Conservation (phyloP, 2,888 invertebrate species). For the Melolontha melolontha region DNA sequence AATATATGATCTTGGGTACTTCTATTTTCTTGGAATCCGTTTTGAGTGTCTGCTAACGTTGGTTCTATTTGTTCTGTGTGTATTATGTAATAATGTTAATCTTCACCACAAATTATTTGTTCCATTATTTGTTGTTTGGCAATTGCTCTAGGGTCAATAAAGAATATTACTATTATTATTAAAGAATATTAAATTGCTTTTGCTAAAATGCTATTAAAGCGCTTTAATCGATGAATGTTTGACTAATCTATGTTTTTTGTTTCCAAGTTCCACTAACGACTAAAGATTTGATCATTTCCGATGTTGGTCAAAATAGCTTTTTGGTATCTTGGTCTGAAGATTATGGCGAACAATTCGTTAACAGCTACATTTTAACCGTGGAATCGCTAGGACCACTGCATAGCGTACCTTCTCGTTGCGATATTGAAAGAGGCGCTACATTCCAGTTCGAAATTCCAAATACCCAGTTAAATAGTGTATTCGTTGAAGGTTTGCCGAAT, state of each 20-base stretch:
- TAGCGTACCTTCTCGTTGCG: conserved; percentile 19
- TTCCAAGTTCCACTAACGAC: conserved; percentile 24
- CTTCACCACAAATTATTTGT: too few species aligned
- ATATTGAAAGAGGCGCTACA: background rate
- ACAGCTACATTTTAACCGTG: conserved; percentile 10
- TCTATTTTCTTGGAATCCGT: too few species aligned
- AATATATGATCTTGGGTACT: too few species aligned
- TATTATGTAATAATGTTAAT: too few species aligned
- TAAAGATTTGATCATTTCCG: conserved; percentile 25
- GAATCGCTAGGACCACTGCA: conserved; percentile 26
- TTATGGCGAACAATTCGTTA: conserved; percentile 34
- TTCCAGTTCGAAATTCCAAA: background rate
- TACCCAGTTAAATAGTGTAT: conserved; percentile 3
- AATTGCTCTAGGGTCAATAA: too few species aligned
- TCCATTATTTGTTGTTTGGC: too few species aligned
- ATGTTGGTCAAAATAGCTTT: conserved; percentile 20
- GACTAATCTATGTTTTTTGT: background rate
- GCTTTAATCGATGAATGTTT: too few species aligned
- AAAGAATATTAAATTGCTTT: too few species aligned
- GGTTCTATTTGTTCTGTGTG: too few species aligned
- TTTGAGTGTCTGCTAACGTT: too few species aligned
- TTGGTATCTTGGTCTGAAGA: conserved; percentile 36
- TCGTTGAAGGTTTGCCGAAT: conserved; percentile 23
- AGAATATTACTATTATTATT: too few species aligned
- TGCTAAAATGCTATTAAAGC: too few species aligned